Evolutionary conservation across 2,113 vertebrate genomes (phyloP).

Genomic region (Melanocharis versteri): DNA sequence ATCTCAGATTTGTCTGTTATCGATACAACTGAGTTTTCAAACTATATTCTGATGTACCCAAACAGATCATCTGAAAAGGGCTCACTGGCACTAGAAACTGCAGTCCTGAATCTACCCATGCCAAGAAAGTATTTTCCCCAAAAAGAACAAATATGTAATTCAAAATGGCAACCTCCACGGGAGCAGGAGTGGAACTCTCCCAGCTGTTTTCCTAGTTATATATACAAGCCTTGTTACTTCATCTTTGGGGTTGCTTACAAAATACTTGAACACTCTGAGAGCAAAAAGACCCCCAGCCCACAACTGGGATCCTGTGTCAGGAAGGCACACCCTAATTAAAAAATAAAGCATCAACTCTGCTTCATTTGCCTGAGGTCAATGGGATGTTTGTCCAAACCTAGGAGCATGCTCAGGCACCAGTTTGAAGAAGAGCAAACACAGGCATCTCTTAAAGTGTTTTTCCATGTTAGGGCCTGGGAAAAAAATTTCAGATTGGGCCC

Average conservation of each 20-base stretch:
- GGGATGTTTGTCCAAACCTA: neutral
- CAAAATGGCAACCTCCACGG: neutral
- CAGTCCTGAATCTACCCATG: neutral
- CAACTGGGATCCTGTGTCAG: neutral
- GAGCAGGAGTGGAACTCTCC: neutral
- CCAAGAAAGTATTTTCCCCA: neutral
- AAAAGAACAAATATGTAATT: neutral
- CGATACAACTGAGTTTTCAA: neutral
- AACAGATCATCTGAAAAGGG: neutral
- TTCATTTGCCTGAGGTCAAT: neutral
- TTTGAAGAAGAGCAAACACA: slow-evolving; percentile 21
- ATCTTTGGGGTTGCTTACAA: neutral
- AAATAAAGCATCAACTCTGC: neutral
- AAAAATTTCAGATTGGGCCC: neutral
- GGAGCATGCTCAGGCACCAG: neutral
- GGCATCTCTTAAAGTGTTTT: slow-evolving; percentile 13
- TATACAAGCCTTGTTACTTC: neutral
- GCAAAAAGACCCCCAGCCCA: neutral
- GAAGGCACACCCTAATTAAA: neutral
- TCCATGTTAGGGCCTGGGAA: slow-evolving; percentile 18
- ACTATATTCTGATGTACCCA: neutral
- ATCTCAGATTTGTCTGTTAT: neutral
- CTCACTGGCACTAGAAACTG: neutral
- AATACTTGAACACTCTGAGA: neutral
- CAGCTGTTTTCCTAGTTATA: neutral